Evolutionary conservation across 2,797 vertebrate genomes (phyloP).

Genomic region (Acrocephalus scirpaceus): DNA sequence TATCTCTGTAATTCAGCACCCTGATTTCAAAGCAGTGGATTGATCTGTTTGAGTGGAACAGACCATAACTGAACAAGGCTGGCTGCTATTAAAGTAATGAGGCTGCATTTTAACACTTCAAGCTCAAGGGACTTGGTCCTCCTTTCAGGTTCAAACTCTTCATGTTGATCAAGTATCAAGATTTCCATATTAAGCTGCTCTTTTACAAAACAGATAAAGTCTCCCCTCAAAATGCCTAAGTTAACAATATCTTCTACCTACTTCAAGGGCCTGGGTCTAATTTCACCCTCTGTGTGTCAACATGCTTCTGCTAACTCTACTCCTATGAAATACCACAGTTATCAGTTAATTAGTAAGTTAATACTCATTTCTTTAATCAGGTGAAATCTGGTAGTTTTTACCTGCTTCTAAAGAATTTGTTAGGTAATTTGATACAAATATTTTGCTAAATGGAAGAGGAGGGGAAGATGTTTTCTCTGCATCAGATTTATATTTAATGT

Average conservation of each 20-base stretch:
- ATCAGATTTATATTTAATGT: neutral
- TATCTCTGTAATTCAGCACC: neutral
- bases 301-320: neutral
- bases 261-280: neutral
- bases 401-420: neutral
- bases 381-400: neutral
- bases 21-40: neutral
- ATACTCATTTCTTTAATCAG: neutral
- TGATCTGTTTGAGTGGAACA: neutral
- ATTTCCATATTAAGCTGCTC: neutral
- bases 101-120: accelerated
- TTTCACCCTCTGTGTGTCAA: neutral
- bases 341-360: neutral
- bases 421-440: neutral
- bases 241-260: neutral
- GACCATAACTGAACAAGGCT: neutral
- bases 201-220: neutral
- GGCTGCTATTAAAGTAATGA: neutral
- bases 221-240: neutral
- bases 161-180: neutral
- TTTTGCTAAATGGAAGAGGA: neutral
- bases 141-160: neutral
- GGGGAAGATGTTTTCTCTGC: neutral
- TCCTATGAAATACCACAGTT: neutral
- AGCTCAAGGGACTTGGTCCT: neutral